These are phyloP conservation scores for Melanotaenia nigrans DNA, from an alignment of 2,797 vertebrate species.

Conservation along the genomic window DNA sequence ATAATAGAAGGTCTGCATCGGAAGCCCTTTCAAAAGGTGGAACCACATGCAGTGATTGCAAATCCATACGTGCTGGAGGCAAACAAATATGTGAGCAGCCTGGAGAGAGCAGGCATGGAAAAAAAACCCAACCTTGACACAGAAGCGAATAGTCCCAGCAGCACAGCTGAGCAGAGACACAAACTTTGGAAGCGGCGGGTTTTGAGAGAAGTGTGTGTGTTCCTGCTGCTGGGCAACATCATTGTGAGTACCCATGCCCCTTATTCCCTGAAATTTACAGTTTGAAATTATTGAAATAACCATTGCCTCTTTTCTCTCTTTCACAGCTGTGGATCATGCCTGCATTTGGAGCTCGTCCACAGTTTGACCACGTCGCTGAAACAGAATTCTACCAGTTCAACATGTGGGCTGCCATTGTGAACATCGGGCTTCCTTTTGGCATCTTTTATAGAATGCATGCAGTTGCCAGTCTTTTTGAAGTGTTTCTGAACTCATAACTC, in stretches of 20 bases:
- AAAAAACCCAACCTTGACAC: constrained; percentile 20
- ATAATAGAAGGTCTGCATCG: constrained; percentile 94
- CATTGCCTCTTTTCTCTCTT: constrained; percentile 3
- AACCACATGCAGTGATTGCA: constrained; percentile 40
- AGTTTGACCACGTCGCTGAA: constrained; percentile 90
- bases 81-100: constrained; percentile 69
- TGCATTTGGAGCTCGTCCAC: constrained; percentile 93
- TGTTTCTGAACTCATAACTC: constrained; percentile 77
- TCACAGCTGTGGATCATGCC: constrained; percentile 96
- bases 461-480: constrained; percentile 93
- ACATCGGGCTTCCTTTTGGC: constrained; percentile 94
- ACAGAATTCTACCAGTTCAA: constrained; percentile 84
- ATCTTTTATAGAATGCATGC: constrained; percentile 99
- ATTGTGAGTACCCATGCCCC: constrained; percentile 86
- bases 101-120: constrained; percentile 38
- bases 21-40: constrained; percentile 81
- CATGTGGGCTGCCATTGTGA: constrained; percentile 91
- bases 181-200: constrained; percentile 87
- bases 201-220: constrained; percentile 90
- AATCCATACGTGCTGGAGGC: constrained; percentile 73
- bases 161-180: constrained; percentile 34
- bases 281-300: background rate
- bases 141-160: background rate
- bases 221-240: constrained; percentile 90
- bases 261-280: background rate